Evolutionary conservation across 2,113 vertebrate genomes (phyloP), one percentile per base, ranked within the genome.

Genomic region (Microcebus tavaratra): DNA sequence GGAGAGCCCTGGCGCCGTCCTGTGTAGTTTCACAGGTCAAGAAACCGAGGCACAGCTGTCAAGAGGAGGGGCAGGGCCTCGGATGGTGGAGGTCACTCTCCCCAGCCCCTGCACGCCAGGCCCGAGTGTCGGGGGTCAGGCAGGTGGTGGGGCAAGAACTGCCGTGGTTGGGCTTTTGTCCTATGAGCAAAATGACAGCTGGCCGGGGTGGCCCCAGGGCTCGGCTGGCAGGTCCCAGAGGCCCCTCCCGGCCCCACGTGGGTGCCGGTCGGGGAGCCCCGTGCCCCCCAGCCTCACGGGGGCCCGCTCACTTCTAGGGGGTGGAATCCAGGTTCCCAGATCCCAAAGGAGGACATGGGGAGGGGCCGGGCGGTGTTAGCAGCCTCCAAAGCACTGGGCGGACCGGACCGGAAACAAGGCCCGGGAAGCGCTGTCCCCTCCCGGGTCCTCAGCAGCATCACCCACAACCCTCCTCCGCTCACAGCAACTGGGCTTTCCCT

Each of bases 1-100:
- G 23, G 10, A 36, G 72, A 1, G 0, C 21, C 34, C 23, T 3
- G 17, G 88, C 23, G 25, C 14, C 1, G 0, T 8, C 59, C 34
- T 25, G 45, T 18, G 3, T 0, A 11, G 0, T 4, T 1, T 55
- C n/a, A 15, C 12, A 6, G 10, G 5, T 39, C 10, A 15, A 7
- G 34, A 65, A 78, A 53, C 1, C 25, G 72, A 34, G 42, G 39
- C 65, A 18, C 10, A 12, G 72, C 61, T 4, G 2, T 17, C 14
- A 8, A 3, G 53, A 59, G 13, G 39, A 2, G 13, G 8, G 20
- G 5, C 1, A 3, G 7, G 48, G 39, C 21, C 23, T 53, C 11
- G 2, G 36, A 0, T 14, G 15, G 23, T 36, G n/a, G 2, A 6
- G 25, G 23, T 27, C 63, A 27, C 2, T 1, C 57, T 36, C 55